A percentile compares a stretch with the other conserved stretches of the same genome.
phyloP scores from a whole-genome alignment of 2,888 invertebrate species.

The Epinotia demarniana region DNA sequence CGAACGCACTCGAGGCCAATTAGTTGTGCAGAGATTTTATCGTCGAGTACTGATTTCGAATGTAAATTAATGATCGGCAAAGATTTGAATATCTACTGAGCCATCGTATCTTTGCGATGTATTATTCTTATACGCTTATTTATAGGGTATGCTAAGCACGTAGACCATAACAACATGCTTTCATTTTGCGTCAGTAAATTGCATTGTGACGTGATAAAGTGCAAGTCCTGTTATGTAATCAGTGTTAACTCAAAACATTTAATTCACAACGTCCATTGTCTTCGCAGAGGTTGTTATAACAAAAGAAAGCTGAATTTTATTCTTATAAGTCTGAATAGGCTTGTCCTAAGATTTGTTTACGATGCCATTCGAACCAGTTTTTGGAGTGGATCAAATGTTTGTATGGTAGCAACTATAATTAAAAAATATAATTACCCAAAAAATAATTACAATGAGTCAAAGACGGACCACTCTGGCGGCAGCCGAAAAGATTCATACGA shows the following conservation, averaged over 20 bases:
- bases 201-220: constrained; percentile 18
- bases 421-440: no score
- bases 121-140: not conserved
- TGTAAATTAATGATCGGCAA: constrained; percentile 30
- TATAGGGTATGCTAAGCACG: not conserved
- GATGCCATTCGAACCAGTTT: no score
- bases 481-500: not conserved
- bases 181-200: constrained; percentile 23
- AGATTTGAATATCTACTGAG: constrained; percentile 3
- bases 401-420: no score
- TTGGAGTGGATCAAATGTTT: no score
- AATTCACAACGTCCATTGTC: constrained; percentile 27
- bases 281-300: constrained; percentile 8
- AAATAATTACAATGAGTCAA: no score
- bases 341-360: not conserved
- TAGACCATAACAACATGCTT: constrained; percentile 18
- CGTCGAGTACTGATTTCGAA: constrained; percentile 39
- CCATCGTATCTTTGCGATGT: not conserved
- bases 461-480: no score
- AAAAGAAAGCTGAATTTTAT: constrained; percentile 17
- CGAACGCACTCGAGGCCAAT: constrained; percentile 73
- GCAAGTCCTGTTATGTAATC: not conserved
- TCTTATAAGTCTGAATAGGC: constrained; percentile 4
- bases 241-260: constrained; percentile 15
- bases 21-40: constrained; percentile 60